Evolutionary conservation across 2,113 vertebrate genomes (phyloP), one percentile per base, ranked within the genome.

Genomic region (Corythoichthys haematopterus): DNA sequence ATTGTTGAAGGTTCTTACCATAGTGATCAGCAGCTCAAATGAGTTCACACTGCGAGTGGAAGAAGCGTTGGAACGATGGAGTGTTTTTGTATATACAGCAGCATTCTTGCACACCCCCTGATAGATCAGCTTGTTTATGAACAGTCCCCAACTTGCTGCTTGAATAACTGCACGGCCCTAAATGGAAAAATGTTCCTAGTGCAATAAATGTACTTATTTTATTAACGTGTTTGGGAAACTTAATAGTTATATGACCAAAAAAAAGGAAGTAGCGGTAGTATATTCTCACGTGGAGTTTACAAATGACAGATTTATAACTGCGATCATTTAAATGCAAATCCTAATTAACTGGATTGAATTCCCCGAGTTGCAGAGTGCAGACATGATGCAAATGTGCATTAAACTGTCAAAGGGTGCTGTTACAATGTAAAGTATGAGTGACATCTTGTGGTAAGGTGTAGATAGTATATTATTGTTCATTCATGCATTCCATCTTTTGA

Each of bases 91-190:
- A 78, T 87, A 90, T 46, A 85, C 7, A 68, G 43, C 11, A 51
- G 43, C 80, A 88, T 89, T 87, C 83, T 68, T 91, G 79, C 58
- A 80, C 79, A 74, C 38, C 59, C 38, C 33, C 35, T 16, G 77
- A 62, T 80, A 48, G 8, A 72, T 86, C 80, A 80, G 52, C 56
- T 71, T 90, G 85, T 90, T 89, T 89, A 84, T 69, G 1, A 68
- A 69, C 53, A 0, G 48, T 61, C 80, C 76, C 58, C 65, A 67
- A 48, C 48, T 50, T 1, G 13, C 35, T 28, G 36, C 0, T 0
- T 67, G 46, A 16, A 70, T n/a, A 33, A 62, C 60, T 14, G 10
- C 40, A 46, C 4, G n/a, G n/a, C 60, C 60, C 60, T 62, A 62
- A 62, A 62, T 62, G 52, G 46, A 52, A 15, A 37, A 37, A 35